These are phyloP conservation scores for Stegostoma tigrinum DNA, from an alignment of 2,113 vertebrate genomes.

Conservation along the genomic window DNA sequence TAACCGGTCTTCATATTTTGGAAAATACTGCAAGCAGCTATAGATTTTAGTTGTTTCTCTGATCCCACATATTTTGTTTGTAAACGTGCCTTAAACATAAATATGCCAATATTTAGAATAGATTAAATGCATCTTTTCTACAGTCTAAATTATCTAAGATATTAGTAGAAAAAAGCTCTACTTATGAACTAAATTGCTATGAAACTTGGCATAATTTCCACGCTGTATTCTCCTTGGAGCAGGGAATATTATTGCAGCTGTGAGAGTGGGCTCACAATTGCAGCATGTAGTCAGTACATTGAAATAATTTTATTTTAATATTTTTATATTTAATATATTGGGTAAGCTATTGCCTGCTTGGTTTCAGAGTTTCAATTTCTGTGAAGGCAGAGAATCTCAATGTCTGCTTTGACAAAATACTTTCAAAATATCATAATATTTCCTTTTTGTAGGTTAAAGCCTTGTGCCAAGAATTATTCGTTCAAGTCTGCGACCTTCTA, in stretches of 20 bases:
- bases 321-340: not conserved
- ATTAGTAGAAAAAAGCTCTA: not conserved
- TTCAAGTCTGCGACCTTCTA: constrained; percentile 92
- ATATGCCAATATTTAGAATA: not conserved
- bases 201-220: not conserved
- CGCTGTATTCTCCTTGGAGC: not conserved
- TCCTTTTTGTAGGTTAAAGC: constrained; percentile 76
- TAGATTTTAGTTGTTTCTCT: not conserved
- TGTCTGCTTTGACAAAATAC: not conserved
- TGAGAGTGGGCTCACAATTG: not conserved
- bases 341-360: not conserved
- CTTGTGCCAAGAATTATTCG: constrained; percentile 84
- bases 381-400: not conserved
- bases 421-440: not conserved
- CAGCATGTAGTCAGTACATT: not conserved
- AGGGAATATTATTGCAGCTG: not conserved
- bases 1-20: not conserved
- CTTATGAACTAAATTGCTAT: not conserved
- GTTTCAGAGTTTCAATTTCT: constrained; percentile 4
- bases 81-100: not conserved
- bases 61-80: not conserved
- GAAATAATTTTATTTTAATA: not conserved
- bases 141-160: not conserved
- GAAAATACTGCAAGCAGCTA: not conserved
- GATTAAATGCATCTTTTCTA: not conserved